phyloP scores from a whole-genome alignment of 2,797 vertebrate species.

The Taenioides sp. region DNA sequence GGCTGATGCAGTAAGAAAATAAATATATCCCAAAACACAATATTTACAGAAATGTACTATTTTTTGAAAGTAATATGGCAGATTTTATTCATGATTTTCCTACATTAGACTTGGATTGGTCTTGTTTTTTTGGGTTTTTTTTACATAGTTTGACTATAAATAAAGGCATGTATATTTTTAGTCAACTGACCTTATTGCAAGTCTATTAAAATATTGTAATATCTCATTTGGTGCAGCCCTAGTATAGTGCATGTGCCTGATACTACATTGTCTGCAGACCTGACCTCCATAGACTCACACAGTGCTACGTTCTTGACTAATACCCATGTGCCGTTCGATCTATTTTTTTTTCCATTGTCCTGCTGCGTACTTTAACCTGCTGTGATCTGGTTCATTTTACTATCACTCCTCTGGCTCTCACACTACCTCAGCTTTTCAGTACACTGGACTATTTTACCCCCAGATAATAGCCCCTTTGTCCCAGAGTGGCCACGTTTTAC shows the following conservation, averaged over 20 bases:
- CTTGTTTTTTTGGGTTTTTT: too few species aligned
- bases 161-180: too few species aligned
- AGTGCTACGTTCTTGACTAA: constrained; percentile 35
- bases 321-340: constrained; percentile 39
- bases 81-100: too few species aligned
- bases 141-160: too few species aligned
- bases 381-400: constrained; percentile 23
- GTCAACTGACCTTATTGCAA: too few species aligned
- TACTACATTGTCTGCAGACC: not conserved
- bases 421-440: constrained; percentile 58
- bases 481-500: constrained; percentile 35
- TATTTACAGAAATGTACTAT: too few species aligned
- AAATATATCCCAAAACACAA: too few species aligned
- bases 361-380: not conserved
- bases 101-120: too few species aligned
- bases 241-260: not conserved
- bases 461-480: constrained; percentile 53
- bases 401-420: constrained; percentile 30
- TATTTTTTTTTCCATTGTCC: constrained; percentile 20
- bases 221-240: too few species aligned
- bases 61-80: too few species aligned
- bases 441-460: constrained; percentile 36
- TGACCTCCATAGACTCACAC: constrained; percentile 17
- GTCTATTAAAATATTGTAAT: too few species aligned
- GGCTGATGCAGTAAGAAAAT: too few species aligned